These are phyloP conservation scores for Acipenser oxyrinchus DNA, from an alignment of 2,797 vertebrate genomes.

Conservation along the genomic window DNA sequence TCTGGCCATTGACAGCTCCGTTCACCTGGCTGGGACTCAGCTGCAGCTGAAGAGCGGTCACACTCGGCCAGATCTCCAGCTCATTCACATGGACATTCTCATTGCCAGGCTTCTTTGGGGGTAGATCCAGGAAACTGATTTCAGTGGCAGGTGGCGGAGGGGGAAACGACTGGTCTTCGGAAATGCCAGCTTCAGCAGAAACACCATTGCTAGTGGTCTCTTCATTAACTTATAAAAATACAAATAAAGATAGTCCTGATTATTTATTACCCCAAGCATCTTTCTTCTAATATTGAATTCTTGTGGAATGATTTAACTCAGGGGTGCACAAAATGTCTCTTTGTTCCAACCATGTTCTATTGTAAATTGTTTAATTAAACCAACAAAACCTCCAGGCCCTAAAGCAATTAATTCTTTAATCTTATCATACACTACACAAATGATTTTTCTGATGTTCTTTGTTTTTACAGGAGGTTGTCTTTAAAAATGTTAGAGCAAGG, in stretches of 20 bases:
- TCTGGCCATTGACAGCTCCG: conserved; percentile 40
- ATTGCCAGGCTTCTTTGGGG: conserved; percentile 53
- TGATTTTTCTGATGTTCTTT: no score
- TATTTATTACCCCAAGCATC: no score
- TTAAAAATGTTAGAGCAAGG: no score
- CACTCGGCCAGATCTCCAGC: conserved; percentile 59
- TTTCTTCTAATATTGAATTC: no score
- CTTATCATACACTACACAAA: no score
- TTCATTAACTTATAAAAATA: conserved; percentile 46
- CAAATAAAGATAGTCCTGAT: conserved; percentile 13
- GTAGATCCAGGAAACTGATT: conserved; percentile 72
- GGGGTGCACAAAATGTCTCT: no score
- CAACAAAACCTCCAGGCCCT: no score
- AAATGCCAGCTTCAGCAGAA: conserved; percentile 52
- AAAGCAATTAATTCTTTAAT: no score
- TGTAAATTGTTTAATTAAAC: no score
- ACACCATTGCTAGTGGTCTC: conserved; percentile 64
- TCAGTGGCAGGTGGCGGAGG: conserved; percentile 70
- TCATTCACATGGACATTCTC: conserved; percentile 64
- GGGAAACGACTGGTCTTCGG: conserved; percentile 67
- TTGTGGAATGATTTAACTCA: no score
- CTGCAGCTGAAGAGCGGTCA: conserved; percentile 51
- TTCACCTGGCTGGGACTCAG: conserved; percentile 31
- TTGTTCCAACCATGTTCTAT: no score
- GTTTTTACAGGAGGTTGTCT: no score